These are phyloP conservation scores for Halictus ligatus DNA, from an alignment of 2,888 invertebrate species.

Conservation along the genomic window DNA sequence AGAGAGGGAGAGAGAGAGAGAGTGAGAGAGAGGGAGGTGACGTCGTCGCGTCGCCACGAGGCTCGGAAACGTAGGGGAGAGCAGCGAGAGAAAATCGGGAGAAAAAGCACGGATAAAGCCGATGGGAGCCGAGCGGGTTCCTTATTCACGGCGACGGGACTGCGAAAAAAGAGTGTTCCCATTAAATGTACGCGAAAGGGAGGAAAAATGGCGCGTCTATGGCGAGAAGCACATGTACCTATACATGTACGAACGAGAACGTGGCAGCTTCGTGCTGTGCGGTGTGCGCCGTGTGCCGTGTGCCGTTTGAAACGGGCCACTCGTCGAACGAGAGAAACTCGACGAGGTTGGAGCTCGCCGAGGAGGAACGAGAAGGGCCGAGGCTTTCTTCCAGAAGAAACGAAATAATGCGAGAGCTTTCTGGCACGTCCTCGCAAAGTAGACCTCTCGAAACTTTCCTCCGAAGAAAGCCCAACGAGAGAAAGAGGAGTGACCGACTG, in stretches of 20 bases:
- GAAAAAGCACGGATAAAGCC: background rate
- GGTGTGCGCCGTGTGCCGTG: background rate
- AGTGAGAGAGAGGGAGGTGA: background rate
- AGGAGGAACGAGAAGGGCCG: constrained; percentile 50
- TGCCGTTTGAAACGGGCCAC: constrained; percentile 13
- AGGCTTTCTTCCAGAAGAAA: constrained; percentile 65
- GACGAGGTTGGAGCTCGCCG: constrained; percentile 17
- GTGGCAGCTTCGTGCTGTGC: background rate
- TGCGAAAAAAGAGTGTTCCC: background rate
- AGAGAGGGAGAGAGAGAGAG: background rate
- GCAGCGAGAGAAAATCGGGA: background rate
- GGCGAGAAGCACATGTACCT: background rate
- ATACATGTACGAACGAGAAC: background rate
- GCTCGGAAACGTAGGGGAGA: background rate
- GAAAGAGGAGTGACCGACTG: background rate
- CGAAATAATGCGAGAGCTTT: constrained; percentile 68
- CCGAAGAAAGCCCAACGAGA: constrained; percentile 27
- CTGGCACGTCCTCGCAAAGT: constrained; percentile 68
- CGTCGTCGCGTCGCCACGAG: constrained; percentile 16
- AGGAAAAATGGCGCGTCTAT: constrained; percentile 21
- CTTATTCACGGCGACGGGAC: background rate
- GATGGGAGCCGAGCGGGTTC: background rate
- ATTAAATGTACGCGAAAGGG: background rate
- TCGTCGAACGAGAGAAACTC: constrained; percentile 13
- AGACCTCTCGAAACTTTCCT: constrained; percentile 65